Base-by-base conservation (phyloP, 2,797 vertebrate species). In the Clamator glandarius region DNA sequence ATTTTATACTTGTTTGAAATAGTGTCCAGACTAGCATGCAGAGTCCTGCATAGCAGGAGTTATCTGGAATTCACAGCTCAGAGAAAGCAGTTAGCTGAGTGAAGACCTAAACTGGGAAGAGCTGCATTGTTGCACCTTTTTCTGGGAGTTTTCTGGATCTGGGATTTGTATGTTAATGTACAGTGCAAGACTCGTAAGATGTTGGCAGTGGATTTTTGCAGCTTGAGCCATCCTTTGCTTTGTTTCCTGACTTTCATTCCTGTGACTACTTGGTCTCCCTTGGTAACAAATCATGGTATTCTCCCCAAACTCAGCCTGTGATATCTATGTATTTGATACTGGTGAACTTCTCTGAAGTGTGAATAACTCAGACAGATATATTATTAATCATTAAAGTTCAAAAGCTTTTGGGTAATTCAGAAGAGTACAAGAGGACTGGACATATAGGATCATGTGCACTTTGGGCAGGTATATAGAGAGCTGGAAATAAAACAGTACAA, bases 401-500 rank as follows among this genome's bases (percentile, higher is more conserved):
- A 91, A 90, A 82, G 21, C 29, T 84, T 92, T 90, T 61, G 48
- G 33, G 85, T 35, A 41, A 87, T 29, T 64, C 52, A 17, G 13
- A 85, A 87, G 46, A 77, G 16, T 25, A 52, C 33, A 80, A 78
- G 25, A 35, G 4, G 9, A 44, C 55, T 84, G 80, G 73, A 50
- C 17, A 5, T 55, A 50, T 18, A 48, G 61, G 23, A 26, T 26
- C 57, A 15, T 52, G 62, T 66, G 25, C 35, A 55, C n/a, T 48
- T 70, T n/a, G 55, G 31, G 17, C 57, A 73, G 18, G 36, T 64
- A 31, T 44, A 31, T 7, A 42, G 23, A 88, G 23, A 44, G 36
- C 17, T 81, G 89, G 57, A 84, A 90, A 92, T 84, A 95, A 91
- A 91, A 13, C 23, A 52, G 41, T 58, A 23, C 61, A 69, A 50